Base-by-base conservation (phyloP, 2,797 vertebrate genomes). In the Xenops minutus region DNA sequence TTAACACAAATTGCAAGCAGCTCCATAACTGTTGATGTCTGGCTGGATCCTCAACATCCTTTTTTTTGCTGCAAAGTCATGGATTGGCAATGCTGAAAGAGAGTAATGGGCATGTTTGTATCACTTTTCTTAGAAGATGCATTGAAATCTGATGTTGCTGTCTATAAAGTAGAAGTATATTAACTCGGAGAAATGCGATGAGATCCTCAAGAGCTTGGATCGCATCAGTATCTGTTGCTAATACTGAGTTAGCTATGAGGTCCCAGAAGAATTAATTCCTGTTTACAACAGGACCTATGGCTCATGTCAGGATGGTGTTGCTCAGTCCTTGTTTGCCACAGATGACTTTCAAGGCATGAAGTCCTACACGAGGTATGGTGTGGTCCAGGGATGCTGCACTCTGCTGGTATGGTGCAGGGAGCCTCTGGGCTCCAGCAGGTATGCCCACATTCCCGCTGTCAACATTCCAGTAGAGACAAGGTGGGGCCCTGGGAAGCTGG, bases 281-380 rank as follows among this genome's bases (percentile, higher is more conserved):
- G 37, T 27, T 54, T 17, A 49, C 36, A 41, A 4, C 41, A 46
- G 32, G 36, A 66, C 12, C 41, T 66, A 4, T 14, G 46, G 22
- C 63, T 89, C 14, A 1, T 15, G 46, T 13, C 24, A 2, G 10
- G 32, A 9, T 21, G 34, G 9, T 30, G 51, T 14, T 34, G 41
- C 66, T 78, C n/a, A 43, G 64, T 10, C 13, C 51, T 24, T 0
- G 2, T n/a, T 72, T 61, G 52, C 54, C 64, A 37, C 34, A 30
- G 49, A 34, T 55, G 16, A 10, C 34, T 61, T 37, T 52, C 14
- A 20, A 51, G 81, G 54, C 17, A 10, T 7, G 16, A 32, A 43
- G 37, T 9, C 27, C 64, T 12, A 0, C 0, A 24, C 9, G 30
- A 73, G 55, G 26, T 6, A 2, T 0, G 7, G 26, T 18, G 66